These are phyloP conservation scores for Plemyria rubiginata DNA, from an alignment of 2,888 invertebrate genomes.

Conservation along the genomic window DNA sequence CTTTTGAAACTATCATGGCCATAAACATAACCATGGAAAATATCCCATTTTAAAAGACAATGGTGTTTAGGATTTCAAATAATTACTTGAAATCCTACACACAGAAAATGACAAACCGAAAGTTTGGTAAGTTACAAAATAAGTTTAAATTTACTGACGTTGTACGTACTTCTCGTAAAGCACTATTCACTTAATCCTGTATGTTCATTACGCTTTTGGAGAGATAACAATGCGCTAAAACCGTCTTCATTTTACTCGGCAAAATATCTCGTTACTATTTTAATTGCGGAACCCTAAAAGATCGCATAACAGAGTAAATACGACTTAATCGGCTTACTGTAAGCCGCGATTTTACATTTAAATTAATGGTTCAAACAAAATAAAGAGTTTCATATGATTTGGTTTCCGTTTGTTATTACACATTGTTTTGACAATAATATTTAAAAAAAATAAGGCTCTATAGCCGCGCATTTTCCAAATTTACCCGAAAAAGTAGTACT, in stretches of 20 bases:
- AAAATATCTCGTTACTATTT: conserved; percentile 20
- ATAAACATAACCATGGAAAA: too few species aligned
- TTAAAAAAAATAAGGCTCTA: background rate
- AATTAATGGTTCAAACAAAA: conserved; percentile 25
- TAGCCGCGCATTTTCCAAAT: background rate
- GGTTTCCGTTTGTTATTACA: background rate
- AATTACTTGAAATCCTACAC: too few species aligned
- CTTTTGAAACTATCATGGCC: too few species aligned
- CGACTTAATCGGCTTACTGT: conserved; percentile 29
- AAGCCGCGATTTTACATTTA: conserved; percentile 19
- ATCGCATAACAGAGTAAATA: conserved; percentile 27
- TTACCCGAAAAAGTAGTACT: too few species aligned
- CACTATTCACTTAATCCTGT: background rate
- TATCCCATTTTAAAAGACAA: too few species aligned
- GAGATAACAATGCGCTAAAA: background rate
- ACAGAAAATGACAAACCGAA: too few species aligned
- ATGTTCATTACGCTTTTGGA: background rate
- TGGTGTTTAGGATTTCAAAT: too few species aligned
- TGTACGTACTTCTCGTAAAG: background rate
- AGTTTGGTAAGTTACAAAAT: too few species aligned
- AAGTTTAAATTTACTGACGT: background rate
- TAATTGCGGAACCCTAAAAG: conserved; percentile 30
- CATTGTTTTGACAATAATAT: background rate
- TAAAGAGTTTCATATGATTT: conserved; percentile 3
- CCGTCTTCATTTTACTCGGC: background rate